phyloP scores from a whole-genome alignment of 2,888 invertebrate species.

The Acanthosepion lycidas region DNA sequence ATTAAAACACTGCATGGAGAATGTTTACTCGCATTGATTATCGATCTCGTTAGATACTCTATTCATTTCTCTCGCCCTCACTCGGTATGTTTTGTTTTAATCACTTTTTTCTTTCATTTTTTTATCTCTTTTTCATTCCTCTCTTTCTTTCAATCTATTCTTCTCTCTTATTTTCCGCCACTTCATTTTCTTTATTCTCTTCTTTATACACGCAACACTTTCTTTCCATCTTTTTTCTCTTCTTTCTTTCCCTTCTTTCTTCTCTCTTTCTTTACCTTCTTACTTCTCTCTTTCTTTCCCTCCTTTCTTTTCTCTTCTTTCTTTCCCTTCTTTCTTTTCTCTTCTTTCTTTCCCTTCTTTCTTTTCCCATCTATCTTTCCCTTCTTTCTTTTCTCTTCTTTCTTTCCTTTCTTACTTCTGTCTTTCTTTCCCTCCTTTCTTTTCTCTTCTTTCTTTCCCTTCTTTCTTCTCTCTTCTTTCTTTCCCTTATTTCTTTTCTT shows the following conservation, averaged over 20 bases:
- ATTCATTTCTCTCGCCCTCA: background rate
- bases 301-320: background rate
- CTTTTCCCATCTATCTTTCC: background rate
- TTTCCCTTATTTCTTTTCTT: too few species aligned
- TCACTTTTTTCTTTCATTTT: background rate
- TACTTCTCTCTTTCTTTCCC: background rate
- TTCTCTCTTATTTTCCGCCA: background rate
- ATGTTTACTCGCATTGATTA: background rate
- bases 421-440: background rate
- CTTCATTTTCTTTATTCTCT: background rate
- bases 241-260: rapidly evolving
- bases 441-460: too few species aligned
- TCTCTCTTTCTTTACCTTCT: background rate
- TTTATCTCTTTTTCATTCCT: background rate
- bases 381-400: background rate
- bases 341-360: background rate
- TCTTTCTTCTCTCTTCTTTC: too few species aligned
- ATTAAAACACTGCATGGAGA: background rate
- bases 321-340: background rate
- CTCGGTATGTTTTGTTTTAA: background rate
- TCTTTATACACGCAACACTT: background rate
- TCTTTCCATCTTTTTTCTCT: background rate
- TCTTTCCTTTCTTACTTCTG: background rate
- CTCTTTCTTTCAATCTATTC: background rate
- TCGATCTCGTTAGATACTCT: background rate